Percentiles rank a stretch among this genome's conserved stretches.
Evolutionary conservation across 2,113 vertebrate genomes (phyloP).

Genomic region (Eonycteris spelaea): DNA sequence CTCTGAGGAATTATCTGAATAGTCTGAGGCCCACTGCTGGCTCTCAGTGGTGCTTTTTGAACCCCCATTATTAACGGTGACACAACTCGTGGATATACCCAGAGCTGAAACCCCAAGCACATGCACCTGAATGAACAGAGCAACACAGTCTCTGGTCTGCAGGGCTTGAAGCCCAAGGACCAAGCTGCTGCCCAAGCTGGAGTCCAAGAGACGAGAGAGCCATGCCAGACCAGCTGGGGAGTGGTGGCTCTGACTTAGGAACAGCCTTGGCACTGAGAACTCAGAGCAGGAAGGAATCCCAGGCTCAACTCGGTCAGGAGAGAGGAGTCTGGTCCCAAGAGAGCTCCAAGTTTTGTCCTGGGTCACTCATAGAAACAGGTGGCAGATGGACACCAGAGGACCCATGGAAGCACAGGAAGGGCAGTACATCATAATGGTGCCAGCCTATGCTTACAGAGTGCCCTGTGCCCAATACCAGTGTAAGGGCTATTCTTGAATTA

Average conservation of each 20-base stretch:
- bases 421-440: accelerated
- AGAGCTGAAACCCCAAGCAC: background rate
- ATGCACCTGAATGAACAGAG: background rate
- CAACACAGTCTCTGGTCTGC: background rate
- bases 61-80: background rate
- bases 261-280: background rate
- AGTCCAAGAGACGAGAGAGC: background rate
- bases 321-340: background rate
- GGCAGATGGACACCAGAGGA: background rate
- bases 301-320: background rate
- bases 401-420: background rate
- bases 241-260: background rate
- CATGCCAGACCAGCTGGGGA: background rate
- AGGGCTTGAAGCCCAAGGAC: background rate
- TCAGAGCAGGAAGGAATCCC: background rate
- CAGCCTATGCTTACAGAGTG: background rate
- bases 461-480: background rate
- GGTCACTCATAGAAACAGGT: background rate
- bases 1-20: background rate
- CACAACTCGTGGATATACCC: background rate
- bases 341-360: background rate
- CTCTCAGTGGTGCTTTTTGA: background rate
- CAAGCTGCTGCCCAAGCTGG: background rate
- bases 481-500: background rate
- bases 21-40: background rate